Percentiles rank a stretch among this genome's conserved stretches.
phyloP scores from a whole-genome alignment of 1,140 invertebrate genomes.

The Cydia splendana region DNA sequence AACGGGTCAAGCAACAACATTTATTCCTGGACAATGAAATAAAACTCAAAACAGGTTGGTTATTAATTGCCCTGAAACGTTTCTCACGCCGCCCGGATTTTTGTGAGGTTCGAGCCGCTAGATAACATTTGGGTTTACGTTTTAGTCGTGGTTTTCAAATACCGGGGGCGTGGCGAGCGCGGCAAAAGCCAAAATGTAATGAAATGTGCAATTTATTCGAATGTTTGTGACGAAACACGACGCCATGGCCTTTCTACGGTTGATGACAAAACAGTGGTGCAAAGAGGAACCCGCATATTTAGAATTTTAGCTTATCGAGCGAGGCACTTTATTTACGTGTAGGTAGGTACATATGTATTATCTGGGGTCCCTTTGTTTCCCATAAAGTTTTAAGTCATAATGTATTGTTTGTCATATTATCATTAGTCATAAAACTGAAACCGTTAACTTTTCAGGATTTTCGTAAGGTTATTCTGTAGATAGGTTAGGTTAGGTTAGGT shows the following conservation, averaged over 20 bases:
- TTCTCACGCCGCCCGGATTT: constrained; percentile 47
- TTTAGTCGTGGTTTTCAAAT: constrained; percentile 16
- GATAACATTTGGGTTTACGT: constrained; percentile 14
- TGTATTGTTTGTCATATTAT: no score
- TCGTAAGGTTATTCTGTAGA: no score
- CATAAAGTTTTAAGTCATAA: no score
- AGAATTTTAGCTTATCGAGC: background rate
- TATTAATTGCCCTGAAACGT: constrained; percentile 52
- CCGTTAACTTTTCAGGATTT: no score
- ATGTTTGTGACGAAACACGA: background rate
- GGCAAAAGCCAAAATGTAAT: background rate
- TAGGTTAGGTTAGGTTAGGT: no score
- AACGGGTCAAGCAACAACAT: constrained; percentile 19
- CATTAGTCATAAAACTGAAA: no score
- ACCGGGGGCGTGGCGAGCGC: background rate
- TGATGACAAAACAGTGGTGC: background rate
- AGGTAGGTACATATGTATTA: no score
- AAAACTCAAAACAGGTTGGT: constrained; percentile 44
- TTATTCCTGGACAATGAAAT: constrained; percentile 44
- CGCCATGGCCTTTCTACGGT: background rate
- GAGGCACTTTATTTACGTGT: background rate
- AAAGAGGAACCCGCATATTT: background rate
- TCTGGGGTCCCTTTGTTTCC: no score
- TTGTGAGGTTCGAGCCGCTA: constrained; percentile 1
- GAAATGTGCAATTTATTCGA: constrained; percentile 19